These are phyloP conservation scores for Bufo gargarizans DNA, from an alignment of 2,113 vertebrate species.

Conservation along the genomic window DNA sequence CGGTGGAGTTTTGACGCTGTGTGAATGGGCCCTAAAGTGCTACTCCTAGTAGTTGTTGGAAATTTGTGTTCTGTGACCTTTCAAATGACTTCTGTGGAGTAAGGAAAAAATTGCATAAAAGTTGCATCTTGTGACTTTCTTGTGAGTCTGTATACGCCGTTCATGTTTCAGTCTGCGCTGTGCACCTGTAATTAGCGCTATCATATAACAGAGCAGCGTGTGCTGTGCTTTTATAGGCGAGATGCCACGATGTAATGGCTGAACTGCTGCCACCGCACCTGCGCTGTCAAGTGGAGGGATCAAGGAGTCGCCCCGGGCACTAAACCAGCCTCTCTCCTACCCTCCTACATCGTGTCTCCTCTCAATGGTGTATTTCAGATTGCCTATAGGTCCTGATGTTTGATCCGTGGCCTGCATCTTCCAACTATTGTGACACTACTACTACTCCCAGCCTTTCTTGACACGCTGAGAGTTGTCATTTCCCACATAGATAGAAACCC, in stretches of 20 bases:
- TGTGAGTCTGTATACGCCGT: not conserved
- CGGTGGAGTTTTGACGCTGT: too few species aligned
- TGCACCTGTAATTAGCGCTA: not conserved
- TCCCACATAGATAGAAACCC: not conserved
- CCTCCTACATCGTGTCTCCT: not conserved
- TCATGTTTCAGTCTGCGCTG: not conserved
- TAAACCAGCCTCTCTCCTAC: not conserved
- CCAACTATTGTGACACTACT: not conserved
- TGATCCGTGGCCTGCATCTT: not conserved
- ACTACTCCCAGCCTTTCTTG: too few species aligned
- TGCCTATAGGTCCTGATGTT: not conserved
- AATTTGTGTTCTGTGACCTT: not conserved
- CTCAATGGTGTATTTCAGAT: not conserved
- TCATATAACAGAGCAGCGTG: not conserved
- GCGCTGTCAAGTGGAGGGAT: not conserved
- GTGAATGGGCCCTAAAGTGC: too few species aligned
- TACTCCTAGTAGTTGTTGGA: not conserved
- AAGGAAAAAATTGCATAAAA: not conserved
- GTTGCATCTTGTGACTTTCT: not conserved
- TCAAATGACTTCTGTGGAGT: not conserved
- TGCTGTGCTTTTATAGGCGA: not conserved
- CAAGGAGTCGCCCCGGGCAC: not conserved
- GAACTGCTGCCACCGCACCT: not conserved
- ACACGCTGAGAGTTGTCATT: not conserved
- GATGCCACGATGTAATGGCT: not conserved